A percentile compares a stretch with the other conserved stretches of the same genome.
These are phyloP conservation scores for Smutsia temminckii DNA, from an alignment of 2,797 vertebrate species.

Conservation along the genomic window DNA sequence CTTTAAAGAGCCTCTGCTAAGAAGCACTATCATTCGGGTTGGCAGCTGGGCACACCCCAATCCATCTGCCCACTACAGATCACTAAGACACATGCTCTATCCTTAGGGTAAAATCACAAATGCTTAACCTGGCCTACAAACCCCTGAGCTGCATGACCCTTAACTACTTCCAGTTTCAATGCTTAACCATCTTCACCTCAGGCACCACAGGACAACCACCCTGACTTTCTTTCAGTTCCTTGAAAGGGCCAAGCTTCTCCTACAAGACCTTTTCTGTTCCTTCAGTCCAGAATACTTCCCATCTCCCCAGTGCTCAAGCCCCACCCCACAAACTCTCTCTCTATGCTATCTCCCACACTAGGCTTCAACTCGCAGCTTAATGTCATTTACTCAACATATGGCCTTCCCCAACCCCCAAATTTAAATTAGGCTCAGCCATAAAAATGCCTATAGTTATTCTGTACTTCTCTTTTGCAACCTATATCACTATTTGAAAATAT, in stretches of 20 bases:
- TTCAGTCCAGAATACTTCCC: neutral
- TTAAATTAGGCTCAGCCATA: neutral
- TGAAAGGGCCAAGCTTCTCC: neutral
- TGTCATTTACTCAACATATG: neutral
- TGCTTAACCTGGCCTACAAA: neutral
- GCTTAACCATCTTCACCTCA: neutral
- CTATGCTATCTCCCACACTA: neutral
- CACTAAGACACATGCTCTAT: neutral
- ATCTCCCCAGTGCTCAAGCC: neutral
- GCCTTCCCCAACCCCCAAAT: neutral
- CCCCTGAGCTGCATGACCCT: neutral
- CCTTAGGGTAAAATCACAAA: neutral
- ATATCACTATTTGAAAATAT: neutral
- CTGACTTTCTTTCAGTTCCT: neutral
- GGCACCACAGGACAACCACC: neutral
- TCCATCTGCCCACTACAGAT: neutral
- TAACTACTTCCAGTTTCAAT: neutral
- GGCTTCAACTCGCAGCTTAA: neutral
- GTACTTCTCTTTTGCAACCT: neutral
- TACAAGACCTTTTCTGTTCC: neutral
- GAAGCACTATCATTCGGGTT: neutral
- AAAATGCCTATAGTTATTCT: neutral
- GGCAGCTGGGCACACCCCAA: neutral
- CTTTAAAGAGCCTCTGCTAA: neutral
- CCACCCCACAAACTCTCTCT: neutral